Evolutionary conservation across 2,888 invertebrate genomes (phyloP).

Genomic region (Hyalella azteca): DNA sequence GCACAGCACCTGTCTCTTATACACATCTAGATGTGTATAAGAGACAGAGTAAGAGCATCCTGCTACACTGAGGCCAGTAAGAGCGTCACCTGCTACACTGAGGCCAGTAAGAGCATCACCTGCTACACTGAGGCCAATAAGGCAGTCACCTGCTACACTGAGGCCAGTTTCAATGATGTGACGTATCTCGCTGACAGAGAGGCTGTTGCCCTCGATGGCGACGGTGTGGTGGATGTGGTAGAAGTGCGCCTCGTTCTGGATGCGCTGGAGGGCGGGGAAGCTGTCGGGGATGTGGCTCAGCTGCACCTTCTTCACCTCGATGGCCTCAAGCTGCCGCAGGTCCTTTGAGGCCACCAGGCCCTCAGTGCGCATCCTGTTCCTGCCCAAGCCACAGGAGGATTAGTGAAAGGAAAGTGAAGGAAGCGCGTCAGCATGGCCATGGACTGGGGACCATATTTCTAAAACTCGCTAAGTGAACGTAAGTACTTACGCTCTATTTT

Average conservation of each 20-base stretch:
- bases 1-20: too few relatives aligned
- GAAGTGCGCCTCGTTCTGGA: conserved; percentile 94
- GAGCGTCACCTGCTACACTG: background rate
- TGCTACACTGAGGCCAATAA: background rate
- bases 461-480: too few relatives aligned
- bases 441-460: too few relatives aligned
- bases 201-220: conserved; percentile 96
- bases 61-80: too few relatives aligned
- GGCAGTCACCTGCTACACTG: conserved; percentile 72
- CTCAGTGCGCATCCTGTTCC: conserved; percentile 82
- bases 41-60: too few relatives aligned
- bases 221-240: conserved; percentile 94
- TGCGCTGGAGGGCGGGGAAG: conserved; percentile 79
- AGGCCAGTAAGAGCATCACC: background rate
- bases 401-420: too few relatives aligned
- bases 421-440: too few relatives aligned
- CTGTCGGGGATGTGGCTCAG: conserved; percentile 81
- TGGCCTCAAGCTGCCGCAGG: conserved; percentile 75
- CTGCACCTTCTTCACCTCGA: conserved; percentile 83
- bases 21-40: too few relatives aligned
- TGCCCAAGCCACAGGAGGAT: background rate
- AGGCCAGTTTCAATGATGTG: conserved; percentile 87
- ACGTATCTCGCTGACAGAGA: conserved; percentile 89
- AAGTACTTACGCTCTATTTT: too few relatives aligned
- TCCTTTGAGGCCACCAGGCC: conserved; percentile 90